These are phyloP conservation scores for Axea sp. DNA, from an alignment of 2,888 invertebrate species.

Conservation along the genomic window DNA sequence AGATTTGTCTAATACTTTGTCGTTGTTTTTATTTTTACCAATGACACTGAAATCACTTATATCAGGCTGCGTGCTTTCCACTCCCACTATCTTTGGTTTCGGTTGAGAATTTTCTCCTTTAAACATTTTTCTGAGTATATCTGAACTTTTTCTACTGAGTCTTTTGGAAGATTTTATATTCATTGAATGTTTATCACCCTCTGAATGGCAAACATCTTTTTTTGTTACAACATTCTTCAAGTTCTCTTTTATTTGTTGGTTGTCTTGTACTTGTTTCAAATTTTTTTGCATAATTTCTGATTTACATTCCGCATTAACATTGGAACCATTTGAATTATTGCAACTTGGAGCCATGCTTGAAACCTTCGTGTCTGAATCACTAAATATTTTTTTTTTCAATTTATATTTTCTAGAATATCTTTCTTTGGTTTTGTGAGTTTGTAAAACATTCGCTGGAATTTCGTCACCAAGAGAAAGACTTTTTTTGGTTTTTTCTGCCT, in stretches of 20 bases:
- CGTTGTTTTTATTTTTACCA: too few relatives aligned
- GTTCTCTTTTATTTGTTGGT: background rate
- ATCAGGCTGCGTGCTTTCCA: background rate
- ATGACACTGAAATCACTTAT: background rate
- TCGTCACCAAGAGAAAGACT: too few relatives aligned
- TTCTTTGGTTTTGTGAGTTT: too few relatives aligned
- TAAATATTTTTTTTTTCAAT: too few relatives aligned
- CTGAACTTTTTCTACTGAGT: background rate
- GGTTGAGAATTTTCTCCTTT: background rate
- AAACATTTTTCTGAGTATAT: background rate
- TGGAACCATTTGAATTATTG: constrained; percentile 10
- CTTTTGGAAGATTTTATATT: background rate
- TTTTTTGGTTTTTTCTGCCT: too few relatives aligned
- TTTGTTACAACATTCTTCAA: too few relatives aligned
- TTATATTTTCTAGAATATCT: too few relatives aligned
- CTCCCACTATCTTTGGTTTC: background rate
- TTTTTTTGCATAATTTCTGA: background rate
- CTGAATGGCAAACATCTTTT: too few relatives aligned
- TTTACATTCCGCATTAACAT: background rate
- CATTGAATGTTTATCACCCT: background rate
- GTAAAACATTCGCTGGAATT: too few relatives aligned
- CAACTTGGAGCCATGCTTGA: background rate
- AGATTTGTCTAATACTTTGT: background rate
- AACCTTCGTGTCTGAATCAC: too few relatives aligned
- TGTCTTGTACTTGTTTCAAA: background rate